A percentile compares a stretch with the other conserved stretches of the same genome.
Evolutionary conservation across 2,888 invertebrate species (phyloP).

Genomic region (Cartodere bifasciata): DNA sequence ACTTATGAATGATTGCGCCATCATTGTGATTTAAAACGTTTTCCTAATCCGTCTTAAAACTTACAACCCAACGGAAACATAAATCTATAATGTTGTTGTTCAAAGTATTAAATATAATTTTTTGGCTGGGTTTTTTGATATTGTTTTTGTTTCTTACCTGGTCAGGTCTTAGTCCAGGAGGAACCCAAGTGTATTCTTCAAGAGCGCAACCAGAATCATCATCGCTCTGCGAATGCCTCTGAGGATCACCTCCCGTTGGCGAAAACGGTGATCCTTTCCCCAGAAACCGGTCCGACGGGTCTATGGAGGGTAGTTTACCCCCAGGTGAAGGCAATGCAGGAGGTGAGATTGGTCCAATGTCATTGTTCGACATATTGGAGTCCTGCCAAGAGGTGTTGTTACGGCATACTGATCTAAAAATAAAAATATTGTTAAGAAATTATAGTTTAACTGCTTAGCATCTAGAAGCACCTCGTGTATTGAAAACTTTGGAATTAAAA

Average conservation of each 20-base stretch:
- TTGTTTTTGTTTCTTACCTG: constrained; percentile 53
- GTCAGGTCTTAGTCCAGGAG: constrained; percentile 89
- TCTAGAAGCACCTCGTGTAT: too few relatives aligned
- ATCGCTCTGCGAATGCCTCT: constrained; percentile 84
- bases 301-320: constrained; percentile 32
- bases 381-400: constrained; percentile 66
- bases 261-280: constrained; percentile 44
- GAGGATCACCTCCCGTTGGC: constrained; percentile 53
- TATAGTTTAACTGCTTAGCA: too few relatives aligned
- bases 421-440: constrained; percentile 20
- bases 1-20: too few relatives aligned
- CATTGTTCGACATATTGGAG: constrained; percentile 36
- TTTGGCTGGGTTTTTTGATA: neutral
- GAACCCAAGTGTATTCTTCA: constrained; percentile 98
- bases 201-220: constrained; percentile 96
- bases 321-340: constrained; percentile 32
- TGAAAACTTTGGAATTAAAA: too few relatives aligned
- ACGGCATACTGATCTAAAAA: constrained; percentile 69
- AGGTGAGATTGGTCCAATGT: constrained; percentile 31
- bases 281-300: constrained; percentile 42
- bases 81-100: too few relatives aligned
- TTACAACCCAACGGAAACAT: too few relatives aligned
- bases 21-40: too few relatives aligned
- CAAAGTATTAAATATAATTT: too few relatives aligned
- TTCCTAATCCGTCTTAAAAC: too few relatives aligned